phyloP scores from a whole-genome alignment of 2,797 vertebrate genomes.

The Ciconia nigra region DNA sequence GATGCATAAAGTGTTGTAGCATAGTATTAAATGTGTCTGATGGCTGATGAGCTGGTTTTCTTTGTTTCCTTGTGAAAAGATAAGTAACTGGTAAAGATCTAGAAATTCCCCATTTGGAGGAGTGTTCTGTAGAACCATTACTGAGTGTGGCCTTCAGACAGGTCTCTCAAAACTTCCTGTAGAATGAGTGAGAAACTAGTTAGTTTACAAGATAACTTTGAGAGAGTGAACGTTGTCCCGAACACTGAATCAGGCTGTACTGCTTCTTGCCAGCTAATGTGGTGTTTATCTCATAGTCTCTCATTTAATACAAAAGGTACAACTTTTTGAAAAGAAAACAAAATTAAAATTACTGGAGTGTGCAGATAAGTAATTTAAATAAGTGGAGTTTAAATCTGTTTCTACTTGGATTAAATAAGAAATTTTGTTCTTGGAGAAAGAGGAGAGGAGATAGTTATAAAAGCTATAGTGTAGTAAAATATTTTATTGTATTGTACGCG shows the following conservation, averaged over 20 bases:
- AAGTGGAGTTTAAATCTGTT: neutral
- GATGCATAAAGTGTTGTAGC: neutral
- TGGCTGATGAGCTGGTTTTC: neutral
- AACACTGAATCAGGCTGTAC: neutral
- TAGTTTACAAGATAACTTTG: neutral
- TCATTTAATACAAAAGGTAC: neutral
- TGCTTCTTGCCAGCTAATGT: neutral
- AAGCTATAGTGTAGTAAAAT: neutral
- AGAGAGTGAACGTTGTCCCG: neutral
- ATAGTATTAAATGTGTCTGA: neutral
- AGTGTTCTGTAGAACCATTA: neutral
- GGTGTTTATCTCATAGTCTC: neutral
- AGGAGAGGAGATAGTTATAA: neutral
- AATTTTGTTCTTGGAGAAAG: neutral
- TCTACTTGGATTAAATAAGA: neutral
- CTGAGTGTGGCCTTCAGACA: neutral
- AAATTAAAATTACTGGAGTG: neutral
- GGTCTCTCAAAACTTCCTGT: neutral
- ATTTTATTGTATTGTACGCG: neutral
- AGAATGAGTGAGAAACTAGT: neutral
- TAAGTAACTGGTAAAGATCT: neutral
- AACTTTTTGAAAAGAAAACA: neutral
- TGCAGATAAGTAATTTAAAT: neutral
- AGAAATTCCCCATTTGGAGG: neutral
- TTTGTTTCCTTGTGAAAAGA: neutral